Percentiles rank a stretch among this genome's conserved stretches.
Conservation (phyloP, 2,888 invertebrate species). For the Beris morrisii region DNA sequence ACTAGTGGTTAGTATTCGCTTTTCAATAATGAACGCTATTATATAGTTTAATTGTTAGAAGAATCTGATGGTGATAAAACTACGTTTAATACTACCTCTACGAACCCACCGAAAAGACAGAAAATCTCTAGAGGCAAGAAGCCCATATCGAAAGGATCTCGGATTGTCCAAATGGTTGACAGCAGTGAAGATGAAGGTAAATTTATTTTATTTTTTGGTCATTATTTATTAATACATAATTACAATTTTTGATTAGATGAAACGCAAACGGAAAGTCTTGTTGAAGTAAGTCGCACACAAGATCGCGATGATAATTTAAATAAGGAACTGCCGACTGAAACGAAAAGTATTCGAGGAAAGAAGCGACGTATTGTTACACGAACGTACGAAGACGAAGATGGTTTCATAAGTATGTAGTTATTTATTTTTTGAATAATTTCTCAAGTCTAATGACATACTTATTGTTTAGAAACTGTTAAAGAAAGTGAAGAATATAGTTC, state of each 20-base stretch:
- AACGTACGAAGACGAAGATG: conserved; percentile 26
- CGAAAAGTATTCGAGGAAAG: not conserved
- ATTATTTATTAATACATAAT: not conserved
- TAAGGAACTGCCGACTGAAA: not conserved
- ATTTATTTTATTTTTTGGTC: not conserved
- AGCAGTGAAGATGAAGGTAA: conserved; percentile 24
- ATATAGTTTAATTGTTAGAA: conserved; percentile 1
- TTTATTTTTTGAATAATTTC: not conserved
- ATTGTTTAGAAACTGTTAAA: conserved; percentile 14
- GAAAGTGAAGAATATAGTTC: conserved; percentile 24
- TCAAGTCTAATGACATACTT: not conserved
- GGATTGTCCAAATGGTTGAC: conserved; percentile 20
- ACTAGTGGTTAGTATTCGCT: not conserved
- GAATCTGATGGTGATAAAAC: conserved; percentile 14
- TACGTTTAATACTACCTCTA: too few species aligned
- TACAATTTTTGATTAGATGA: not conserved
- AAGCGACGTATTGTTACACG: conserved; percentile 22
- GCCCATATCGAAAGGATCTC: conserved; percentile 16
- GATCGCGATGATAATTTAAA: not conserved
- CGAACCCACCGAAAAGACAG: conserved; percentile 19
- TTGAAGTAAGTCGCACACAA: not conserved
- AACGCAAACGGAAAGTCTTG: not conserved
- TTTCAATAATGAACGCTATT: not conserved
- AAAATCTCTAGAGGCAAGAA: conserved; percentile 13
- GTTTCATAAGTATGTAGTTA: conserved; percentile 17